Base-by-base conservation (phyloP, 2,888 invertebrate genomes). In the Agonopterix arenella region DNA sequence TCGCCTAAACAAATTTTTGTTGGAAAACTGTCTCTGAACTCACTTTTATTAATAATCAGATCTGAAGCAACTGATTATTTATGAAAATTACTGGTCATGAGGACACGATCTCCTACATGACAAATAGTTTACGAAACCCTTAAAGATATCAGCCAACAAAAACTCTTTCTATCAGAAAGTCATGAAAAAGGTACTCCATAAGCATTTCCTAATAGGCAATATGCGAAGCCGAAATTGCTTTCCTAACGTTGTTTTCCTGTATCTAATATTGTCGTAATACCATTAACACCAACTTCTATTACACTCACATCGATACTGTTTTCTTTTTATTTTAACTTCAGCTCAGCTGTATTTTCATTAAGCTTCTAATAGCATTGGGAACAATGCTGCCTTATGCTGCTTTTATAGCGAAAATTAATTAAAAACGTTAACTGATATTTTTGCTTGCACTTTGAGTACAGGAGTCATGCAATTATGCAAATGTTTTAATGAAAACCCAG, bases 161-260 rank as follows among this genome's bases (percentile, higher is more conserved):
- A n/a, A 28, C 28, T 28, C 28, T 28, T 28, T 28, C 28, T 28
- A 28, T 28, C 28, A 28, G 18, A 47, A 41, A 36, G 10, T 58
- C 54, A 61, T 54, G 55, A 60, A 62, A 50, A 54, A 57, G 50
- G 18, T 13, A 43, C 63, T 62, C 59, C 65, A 70, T 43, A 11
- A 13, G 43, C 70, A 28, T 28, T 72, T 71, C 78, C 75, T 88
- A 85, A 88, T 85, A 86, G 85, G 68, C 88, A 88, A 89, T 89
- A 88, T 86, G 83, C 78, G 84, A 78, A 70, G 76, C 84, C 85
- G 70, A 86, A 89, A 89, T 88, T 88, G 89, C 84, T 80, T 85
- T 78, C 67, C 74, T 88, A 89, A 89, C 80, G 69, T 77, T 76
- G 77, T 88, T 88, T 84, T 75, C 80, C 70, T 73, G 70, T 73